Conservation (phyloP, 2,888 invertebrate genomes). For the Magallana nippona region DNA sequence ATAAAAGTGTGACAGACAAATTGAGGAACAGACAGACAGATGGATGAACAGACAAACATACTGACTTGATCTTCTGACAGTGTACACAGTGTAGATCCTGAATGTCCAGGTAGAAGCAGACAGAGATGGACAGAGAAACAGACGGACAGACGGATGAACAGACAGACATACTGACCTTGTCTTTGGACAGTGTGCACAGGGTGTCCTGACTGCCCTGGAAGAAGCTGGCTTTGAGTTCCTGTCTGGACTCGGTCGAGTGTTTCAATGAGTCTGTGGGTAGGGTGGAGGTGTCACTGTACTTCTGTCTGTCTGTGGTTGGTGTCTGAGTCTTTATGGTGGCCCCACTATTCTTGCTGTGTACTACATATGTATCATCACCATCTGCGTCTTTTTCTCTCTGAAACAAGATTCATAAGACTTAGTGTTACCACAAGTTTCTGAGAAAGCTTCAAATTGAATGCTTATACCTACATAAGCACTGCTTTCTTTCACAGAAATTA, state of each 20-base stretch:
- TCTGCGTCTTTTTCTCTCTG: not conserved
- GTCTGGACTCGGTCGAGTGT: not conserved
- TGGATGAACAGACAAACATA: not conserved
- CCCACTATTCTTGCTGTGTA: not conserved
- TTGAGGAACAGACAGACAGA: not conserved
- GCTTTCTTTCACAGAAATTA: too few relatives aligned
- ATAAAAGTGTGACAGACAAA: too few relatives aligned
- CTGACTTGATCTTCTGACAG: not conserved
- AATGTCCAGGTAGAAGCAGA: not conserved
- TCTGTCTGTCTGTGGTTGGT: conserved; percentile 32
- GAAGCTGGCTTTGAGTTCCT: conserved; percentile 7
- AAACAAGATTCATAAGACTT: too few relatives aligned
- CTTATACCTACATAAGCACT: too few relatives aligned
- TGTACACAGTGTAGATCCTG: not conserved
- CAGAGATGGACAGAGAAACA: too few relatives aligned
- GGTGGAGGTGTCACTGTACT: conserved; percentile 38
- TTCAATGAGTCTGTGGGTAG: conserved; percentile 1
- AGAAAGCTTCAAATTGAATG: too few relatives aligned
- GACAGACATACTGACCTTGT: not conserved
- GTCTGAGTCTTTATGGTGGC: conserved; percentile 39
- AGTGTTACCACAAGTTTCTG: too few relatives aligned
- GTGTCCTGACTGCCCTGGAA: conserved; percentile 11
- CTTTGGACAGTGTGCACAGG: not conserved
- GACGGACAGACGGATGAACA: not conserved
- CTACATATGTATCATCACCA: not conserved